Evolutionary conservation across 2,113 vertebrate species (phyloP).

Genomic region (Microtus oregoni): DNA sequence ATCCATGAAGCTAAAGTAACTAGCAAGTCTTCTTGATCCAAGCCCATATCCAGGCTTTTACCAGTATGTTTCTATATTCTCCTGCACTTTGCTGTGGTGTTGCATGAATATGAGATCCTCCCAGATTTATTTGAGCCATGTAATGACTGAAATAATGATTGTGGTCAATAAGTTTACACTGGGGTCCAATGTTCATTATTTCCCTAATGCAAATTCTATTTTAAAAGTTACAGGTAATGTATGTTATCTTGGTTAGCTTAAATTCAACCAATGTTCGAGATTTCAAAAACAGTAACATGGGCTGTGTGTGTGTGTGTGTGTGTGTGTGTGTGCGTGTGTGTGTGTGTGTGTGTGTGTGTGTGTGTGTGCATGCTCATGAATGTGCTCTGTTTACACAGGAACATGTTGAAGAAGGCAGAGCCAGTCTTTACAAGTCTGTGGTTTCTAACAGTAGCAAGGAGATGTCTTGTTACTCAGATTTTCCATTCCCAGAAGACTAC

Average conservation of each 20-base stretch:
- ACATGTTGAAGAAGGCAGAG: slow-evolving; percentile 83
- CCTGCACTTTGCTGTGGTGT: background rate
- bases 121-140: background rate
- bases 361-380: background rate
- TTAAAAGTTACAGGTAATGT: background rate
- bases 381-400: slow-evolving; percentile 83
- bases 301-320: slow-evolving; percentile 57
- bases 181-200: background rate
- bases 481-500: slow-evolving; percentile 90
- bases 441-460: slow-evolving; percentile 91
- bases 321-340: slow-evolving; percentile 65
- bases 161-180: background rate
- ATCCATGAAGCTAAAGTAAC: background rate
- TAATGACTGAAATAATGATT: background rate
- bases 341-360: slow-evolving; percentile 14
- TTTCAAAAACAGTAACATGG: background rate
- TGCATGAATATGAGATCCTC: background rate
- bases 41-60: background rate
- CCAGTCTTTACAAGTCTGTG: slow-evolving; percentile 90
- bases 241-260: background rate
- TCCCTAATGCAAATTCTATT: background rate
- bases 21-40: background rate
- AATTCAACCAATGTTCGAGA: background rate
- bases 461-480: slow-evolving; percentile 92
- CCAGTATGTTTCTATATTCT: slow-evolving; percentile 4